Conservation (phyloP, 2,113 vertebrate species). For the Bubalus kerabau region DNA sequence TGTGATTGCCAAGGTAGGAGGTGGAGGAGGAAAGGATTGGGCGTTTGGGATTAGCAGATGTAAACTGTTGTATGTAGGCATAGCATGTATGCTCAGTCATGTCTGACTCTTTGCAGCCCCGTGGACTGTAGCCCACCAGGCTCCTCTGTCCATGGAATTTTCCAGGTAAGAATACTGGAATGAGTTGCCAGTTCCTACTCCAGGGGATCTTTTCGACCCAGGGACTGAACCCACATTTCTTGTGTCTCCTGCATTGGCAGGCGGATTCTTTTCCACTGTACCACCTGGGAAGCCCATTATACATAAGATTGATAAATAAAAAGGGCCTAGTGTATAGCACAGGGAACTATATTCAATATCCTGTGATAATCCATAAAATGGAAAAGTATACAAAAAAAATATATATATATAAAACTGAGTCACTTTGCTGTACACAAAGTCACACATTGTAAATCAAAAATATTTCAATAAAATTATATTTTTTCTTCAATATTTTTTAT, state of each 20-base stretch:
- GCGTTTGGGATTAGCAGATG: neutral
- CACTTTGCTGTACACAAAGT: neutral
- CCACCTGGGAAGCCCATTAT: neutral
- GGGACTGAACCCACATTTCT: neutral
- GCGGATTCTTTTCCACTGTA: neutral
- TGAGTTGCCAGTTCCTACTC: neutral
- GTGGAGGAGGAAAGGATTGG: neutral
- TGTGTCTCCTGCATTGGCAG: accelerated
- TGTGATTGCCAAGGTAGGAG: neutral
- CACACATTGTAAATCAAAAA: neutral
- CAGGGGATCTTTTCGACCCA: neutral
- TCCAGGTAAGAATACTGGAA: neutral
- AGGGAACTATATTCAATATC: neutral
- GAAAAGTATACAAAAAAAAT: neutral
- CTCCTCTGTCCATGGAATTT: neutral
- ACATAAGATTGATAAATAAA: neutral
- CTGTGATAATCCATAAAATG: neutral
- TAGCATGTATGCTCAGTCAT: neutral
- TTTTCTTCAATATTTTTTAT: neutral
- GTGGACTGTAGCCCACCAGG: neutral
- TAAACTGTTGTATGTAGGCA: neutral
- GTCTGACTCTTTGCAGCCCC: neutral
- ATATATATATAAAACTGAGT: neutral
- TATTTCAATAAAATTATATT: neutral
- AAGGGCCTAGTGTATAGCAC: neutral